Conservation (phyloP, 2,113 vertebrate genomes). For the Thamnaconus septentrionalis region DNA sequence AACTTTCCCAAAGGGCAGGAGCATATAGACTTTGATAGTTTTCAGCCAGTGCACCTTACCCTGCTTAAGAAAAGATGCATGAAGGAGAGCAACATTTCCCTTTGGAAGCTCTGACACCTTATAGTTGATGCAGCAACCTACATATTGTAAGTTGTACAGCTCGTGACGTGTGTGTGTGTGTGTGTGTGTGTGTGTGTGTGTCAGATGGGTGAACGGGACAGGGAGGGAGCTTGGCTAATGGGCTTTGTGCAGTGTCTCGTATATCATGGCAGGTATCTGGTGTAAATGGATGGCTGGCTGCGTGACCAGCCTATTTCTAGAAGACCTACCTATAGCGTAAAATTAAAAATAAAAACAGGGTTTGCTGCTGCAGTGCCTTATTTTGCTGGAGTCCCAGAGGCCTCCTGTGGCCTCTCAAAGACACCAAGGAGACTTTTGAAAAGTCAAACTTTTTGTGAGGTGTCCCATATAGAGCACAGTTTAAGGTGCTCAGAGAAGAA, state of each 20-base stretch:
- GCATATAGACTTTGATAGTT: too few species aligned
- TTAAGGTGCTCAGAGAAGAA: too few species aligned
- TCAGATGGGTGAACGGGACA: neutral
- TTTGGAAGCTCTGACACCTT: conserved; percentile 1
- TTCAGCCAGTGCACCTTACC: too few species aligned
- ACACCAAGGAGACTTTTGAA: conserved; percentile 22
- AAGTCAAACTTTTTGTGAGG: conserved; percentile 33
- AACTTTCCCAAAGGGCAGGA: too few species aligned
- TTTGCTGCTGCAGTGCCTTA: conserved; percentile 43
- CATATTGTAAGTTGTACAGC: conserved; percentile 13
- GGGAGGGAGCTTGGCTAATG: conserved; percentile 30
- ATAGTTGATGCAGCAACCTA: conserved; percentile 35
- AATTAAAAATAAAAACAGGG: conserved; percentile 27
- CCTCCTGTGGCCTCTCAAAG: conserved; percentile 28
- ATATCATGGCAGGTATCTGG: conserved; percentile 37
- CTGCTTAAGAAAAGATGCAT: too few species aligned
- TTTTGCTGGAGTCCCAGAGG: conserved; percentile 34
- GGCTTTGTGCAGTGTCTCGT: conserved; percentile 24
- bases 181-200: conserved; percentile 22
- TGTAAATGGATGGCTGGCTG: conserved; percentile 17
- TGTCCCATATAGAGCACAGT: too few species aligned
- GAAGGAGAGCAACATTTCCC: too few species aligned
- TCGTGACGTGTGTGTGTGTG: conserved; percentile 3
- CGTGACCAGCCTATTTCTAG: conserved; percentile 41
- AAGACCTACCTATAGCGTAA: conserved; percentile 45